Base-by-base conservation (phyloP, 1,140 invertebrate species). In the Danaus melanippus region DNA sequence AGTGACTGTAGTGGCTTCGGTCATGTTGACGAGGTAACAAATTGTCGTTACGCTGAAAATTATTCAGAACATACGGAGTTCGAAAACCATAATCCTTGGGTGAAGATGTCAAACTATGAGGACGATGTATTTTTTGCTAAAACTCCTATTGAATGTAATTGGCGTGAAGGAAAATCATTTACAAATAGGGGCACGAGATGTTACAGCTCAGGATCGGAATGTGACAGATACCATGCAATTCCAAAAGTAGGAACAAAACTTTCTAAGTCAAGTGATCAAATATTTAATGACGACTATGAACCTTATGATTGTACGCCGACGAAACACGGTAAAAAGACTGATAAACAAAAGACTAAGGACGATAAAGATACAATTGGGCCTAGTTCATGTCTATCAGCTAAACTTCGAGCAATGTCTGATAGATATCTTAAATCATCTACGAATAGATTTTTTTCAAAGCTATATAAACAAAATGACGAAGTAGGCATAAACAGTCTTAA, bases 331-430 rank as follows among this genome's bases (percentile, higher is more conserved):
- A 82, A 79, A 66, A 87, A 87, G 82, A 84, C 82, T 79, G 87
- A 88, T 77, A 86, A 83, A 67, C 67, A 71, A 76, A 87, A 83
- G 74, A 66, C 45, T 65, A 87, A 84, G 72, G 67, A 83, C 59
- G 81, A 80, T 10, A 88, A 88, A 70, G 84, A 87, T 57, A 85
- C 87, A 11, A 79, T 87, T 42, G 86, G 87, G 12, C 87, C 86
- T 9, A 87, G 89, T 47, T 89, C 90, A 1, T 93, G 92, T 80
- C 75, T 93, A 12, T 90, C 91, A 0, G 90, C 91, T 7, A 92
- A 92, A 79, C 79, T 93, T 48, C 88, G 89, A 52, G 91, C 91
- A 7, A 93, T 93, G 88, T 92, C 92, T 11, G 91, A 93, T 68
- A 90, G 89, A 74, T 92, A 92, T 71, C 69, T 93, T 2, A 92